Evolutionary conservation across 2,113 vertebrate genomes (phyloP).

Genomic region (Callaeas wilsoni): DNA sequence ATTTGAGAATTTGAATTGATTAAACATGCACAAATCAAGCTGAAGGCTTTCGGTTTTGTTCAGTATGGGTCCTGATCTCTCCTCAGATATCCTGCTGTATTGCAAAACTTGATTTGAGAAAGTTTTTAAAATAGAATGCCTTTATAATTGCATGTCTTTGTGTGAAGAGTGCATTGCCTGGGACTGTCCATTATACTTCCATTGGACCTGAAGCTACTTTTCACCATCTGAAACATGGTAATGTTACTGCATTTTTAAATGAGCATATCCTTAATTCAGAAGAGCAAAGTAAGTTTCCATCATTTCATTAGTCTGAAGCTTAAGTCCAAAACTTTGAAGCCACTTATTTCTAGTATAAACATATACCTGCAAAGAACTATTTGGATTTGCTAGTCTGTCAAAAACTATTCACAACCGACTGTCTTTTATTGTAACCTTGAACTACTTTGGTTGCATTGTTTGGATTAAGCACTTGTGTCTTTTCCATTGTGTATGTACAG

Average conservation of each 20-base stretch:
- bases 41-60: conserved; percentile 7
- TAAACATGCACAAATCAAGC: conserved; percentile 30
- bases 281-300: background rate
- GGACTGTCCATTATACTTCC: background rate
- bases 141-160: conserved; percentile 53
- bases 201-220: background rate
- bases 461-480: conserved; percentile 26
- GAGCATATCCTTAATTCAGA: background rate
- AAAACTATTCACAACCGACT: background rate
- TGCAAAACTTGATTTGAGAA: conserved; percentile 25
- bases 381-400: background rate
- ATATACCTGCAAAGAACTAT: background rate
- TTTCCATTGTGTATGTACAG: conserved; percentile 44
- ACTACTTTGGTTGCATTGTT: background rate
- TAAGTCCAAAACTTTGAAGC: conserved; percentile 20
- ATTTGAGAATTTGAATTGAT: conserved; percentile 40
- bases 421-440: background rate
- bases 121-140: conserved; percentile 46
- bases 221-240: background rate
- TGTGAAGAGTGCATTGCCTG: conserved; percentile 50
- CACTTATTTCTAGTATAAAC: background rate
- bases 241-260: background rate
- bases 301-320: background rate
- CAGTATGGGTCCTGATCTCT: conserved; percentile 31
- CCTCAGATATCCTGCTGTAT: conserved; percentile 34